Evolutionary conservation across 2,888 invertebrate genomes (phyloP).

Genomic region (Scaptomyza caliginosa): DNA sequence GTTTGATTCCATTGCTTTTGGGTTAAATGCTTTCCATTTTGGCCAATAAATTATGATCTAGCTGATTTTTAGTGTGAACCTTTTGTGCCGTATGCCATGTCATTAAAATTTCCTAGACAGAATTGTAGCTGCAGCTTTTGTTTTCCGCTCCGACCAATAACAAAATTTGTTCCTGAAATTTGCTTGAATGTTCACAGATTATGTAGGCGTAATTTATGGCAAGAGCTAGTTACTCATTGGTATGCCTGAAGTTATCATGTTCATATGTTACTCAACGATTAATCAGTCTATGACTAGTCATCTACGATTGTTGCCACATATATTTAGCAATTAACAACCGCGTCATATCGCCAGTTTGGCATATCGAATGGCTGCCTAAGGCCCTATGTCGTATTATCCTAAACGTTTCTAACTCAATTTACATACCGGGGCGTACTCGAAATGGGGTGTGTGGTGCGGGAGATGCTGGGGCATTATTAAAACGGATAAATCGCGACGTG

Average conservation of each 20-base stretch:
- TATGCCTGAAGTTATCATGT: not conserved
- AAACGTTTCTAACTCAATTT: conserved; percentile 69
- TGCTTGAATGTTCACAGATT: conserved; percentile 1
- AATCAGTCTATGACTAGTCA: not conserved
- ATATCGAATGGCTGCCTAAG: conserved; percentile 34
- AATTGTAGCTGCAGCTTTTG: conserved; percentile 22
- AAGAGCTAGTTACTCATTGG: not conserved
- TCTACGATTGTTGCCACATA: conserved; percentile 15
- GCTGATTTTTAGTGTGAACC: conserved; percentile 64
- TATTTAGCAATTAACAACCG: conserved; percentile 46
- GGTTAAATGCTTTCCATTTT: conserved; percentile 55
- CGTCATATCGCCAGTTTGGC: conserved; percentile 27
- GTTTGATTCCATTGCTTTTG: conserved; percentile 24
- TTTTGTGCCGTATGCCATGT: conserved; percentile 30
- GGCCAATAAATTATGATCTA: conserved; percentile 80
- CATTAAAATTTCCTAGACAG: conserved; percentile 49
- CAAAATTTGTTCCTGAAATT: conserved; percentile 17
- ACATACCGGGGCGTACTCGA: conserved; percentile 27
- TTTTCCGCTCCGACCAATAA: conserved; percentile 3
- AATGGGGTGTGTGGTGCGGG: conserved; percentile 1
- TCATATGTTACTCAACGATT: conserved; percentile 1
- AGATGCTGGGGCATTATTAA: conserved; percentile 57
- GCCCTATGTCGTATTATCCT: conserved; percentile 61
- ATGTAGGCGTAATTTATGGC: not conserved
- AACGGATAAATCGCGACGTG: conserved; percentile 80